Conservation (phyloP, 2,888 invertebrate genomes). For the Agapostemon virescens region DNA sequence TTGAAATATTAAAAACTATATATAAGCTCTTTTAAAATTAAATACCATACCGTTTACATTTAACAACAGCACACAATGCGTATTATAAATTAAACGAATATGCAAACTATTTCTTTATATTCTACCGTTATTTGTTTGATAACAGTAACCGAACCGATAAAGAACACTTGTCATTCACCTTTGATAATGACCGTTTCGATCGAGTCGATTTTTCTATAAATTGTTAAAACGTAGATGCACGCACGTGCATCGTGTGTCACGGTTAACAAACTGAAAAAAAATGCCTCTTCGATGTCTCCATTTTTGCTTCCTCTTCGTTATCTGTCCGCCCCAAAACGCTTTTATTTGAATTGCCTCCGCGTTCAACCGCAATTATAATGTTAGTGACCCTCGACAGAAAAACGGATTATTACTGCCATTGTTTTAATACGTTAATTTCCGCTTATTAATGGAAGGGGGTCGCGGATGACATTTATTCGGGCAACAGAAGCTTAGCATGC, state of each 20-base stretch:
- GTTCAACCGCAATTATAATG: slow-evolving; percentile 48
- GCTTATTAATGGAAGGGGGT: slow-evolving; percentile 46
- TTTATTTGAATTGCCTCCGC: slow-evolving; percentile 23
- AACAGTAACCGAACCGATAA: not conserved
- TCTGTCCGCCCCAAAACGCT: slow-evolving; percentile 6
- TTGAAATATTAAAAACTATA: too few relatives aligned
- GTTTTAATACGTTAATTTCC: slow-evolving; percentile 56
- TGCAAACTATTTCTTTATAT: not conserved
- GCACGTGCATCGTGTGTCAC: not conserved
- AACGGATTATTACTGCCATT: slow-evolving; percentile 60
- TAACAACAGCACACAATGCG: not conserved
- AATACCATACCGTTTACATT: not conserved
- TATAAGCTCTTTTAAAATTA: not conserved
- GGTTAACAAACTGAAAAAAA: slow-evolving; percentile 27
- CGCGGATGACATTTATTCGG: slow-evolving; percentile 46
- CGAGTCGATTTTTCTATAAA: not conserved
- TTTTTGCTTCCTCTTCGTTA: not conserved
- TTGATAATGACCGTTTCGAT: not conserved
- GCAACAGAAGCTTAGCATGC: not conserved
- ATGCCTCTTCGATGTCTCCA: not conserved
- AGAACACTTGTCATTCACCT: not conserved
- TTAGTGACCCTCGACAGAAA: slow-evolving; percentile 37
- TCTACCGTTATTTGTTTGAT: not conserved
- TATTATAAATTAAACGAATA: not conserved
- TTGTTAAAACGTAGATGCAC: too few relatives aligned